Evolutionary conservation across 2,888 invertebrate genomes (phyloP), one percentile per base, ranked within the genome.

Genomic region (Harpagoxenus sublaevis): DNA sequence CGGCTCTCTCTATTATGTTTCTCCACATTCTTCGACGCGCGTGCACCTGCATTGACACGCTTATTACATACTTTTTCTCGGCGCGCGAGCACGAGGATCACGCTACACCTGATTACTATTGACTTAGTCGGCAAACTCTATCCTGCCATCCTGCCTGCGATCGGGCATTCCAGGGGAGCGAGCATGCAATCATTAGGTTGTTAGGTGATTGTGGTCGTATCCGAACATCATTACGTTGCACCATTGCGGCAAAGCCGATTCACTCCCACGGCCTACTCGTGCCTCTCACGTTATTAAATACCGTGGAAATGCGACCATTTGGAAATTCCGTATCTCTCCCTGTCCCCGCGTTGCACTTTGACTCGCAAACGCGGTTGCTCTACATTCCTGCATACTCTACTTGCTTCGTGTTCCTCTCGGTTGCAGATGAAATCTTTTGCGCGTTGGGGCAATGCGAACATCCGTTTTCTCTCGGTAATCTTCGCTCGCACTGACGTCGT

Each of bases 261-360:
- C 89, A 87, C 85, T 92, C 92, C 91, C 91, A 92, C 91, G 90
- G 89, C 86, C 86, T 83, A 81, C 77, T 84, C 71, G 83, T 83
- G 77, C 90, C 91, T 92, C 91, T 91, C 90, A 87, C 89, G 91
- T 92, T 90, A 91, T 93, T 92, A 91, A 93, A 92, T 92, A 91
- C 87, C 90, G 89, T 91, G 89, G 86, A 92, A 92, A 92, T 90
- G 85, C 89, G 88, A 89, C 83, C 88, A 84, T 90, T 91, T 89
- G 84, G 84, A 90, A 90, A 90, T 88, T 89, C 79, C 39, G 39
- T 57, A 70, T 84, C 15, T 45, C n/a, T 28, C 55, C 35, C 53
- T n/a, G 42, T 57, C 73, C 48, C 66, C 57, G 53, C 68, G 18
- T 74, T n/a, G 23, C 23, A 68, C 62, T 77, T 62, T 48, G 39